Base-by-base conservation (phyloP, 92 coral and sea anemone species). In the Metridium senile region DNA sequence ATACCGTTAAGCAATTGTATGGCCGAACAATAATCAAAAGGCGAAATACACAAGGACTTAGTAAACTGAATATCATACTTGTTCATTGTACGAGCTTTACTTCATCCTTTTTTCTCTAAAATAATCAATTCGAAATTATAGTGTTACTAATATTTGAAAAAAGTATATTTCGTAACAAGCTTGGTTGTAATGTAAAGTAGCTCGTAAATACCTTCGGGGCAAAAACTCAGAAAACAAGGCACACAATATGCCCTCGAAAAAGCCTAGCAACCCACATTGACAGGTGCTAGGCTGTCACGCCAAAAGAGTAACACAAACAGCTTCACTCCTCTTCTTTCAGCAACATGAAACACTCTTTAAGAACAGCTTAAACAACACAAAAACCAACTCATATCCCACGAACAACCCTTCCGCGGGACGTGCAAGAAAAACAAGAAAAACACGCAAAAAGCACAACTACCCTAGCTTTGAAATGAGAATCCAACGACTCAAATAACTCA, bases 231-330 rank as follows among this genome's bases (percentile, higher is more conserved):
- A 68, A 78, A 70, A 79, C 72, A 63, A 54, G 61, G 29, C 45
- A n/a, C 33, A 59, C 84, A 79, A 79, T 79, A 62, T 57, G 76
- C 70, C 34, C 71, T 70, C 66, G 22, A 79, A 62, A 79, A 31
- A 54, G 54, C 84, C 84, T 79, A 79, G 84, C 84, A 79, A 79
- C 84, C 58, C 59, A n/a, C 27, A 22, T 56, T 30, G 66, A 72
- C 82, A 77, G 82, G 74, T 77, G 74, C 66, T 33, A 6, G 29
- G 20, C 26, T 32, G 82, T 66, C 74, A 66, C 82, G 74, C 61
- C 80, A 66, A 43, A 62, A 22, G 26, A 23, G 77, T 72, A 72
- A 52, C 26, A 51, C 77, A 7, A 2, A 35, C 59, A n/a, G 4
- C 10, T 6, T 10, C 75, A 31, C 76, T 39, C 27, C 19, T 7